Base-by-base conservation (phyloP, 2,888 invertebrate genomes). In the Cephus pulcher region DNA sequence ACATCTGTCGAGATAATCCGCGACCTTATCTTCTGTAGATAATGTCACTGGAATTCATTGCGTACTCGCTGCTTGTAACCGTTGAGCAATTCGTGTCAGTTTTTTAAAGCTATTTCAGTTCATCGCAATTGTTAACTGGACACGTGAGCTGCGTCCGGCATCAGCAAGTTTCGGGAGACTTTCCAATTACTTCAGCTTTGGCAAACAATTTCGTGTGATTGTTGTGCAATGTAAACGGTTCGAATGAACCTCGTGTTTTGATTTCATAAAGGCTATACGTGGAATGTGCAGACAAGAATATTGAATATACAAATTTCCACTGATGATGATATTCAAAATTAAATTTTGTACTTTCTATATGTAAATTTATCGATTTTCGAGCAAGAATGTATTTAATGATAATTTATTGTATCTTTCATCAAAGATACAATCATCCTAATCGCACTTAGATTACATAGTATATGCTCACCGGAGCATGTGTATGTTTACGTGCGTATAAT, bases 131-230 rank as follows among this genome's bases (percentile, higher is more conserved):
- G 32, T 33, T 32, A 71, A 34, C 71, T 34, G 71, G 34, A 71
- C 71, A 12, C 71, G 71, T 32, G 32, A 56, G 71, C 32, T 71
- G 71, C 71, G 34, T 32, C 12, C 32, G 32, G 32, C 12, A 12
- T 34, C 15, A 33, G 71, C 33, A 71, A 32, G 34, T 71, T 71
- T 32, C 4, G 32, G 23, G 12, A 32, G 9, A 34, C 71, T 71
- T 71, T 71, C 71, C 71, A 71, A 71, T 71, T 71, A 71, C 71
- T 11, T 33, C 32, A 71, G 33, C 33, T 33, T 33, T 71, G 33
- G 32, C 71, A 71, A 32, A 15, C 32, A 33, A 12, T 32, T 34
- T 71, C 32, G 32, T 71, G 32, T 30, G 15, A 15, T 34, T 12
- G 71, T 71, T 32, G 71, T 32, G 71, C 33, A 71, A 71, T 1